A percentile compares a stretch with the other conserved stretches of the same genome.
These are phyloP conservation scores for Actinia tenebrosa DNA, from an alignment of 64 coral and sea anemone species.

Conservation along the genomic window DNA sequence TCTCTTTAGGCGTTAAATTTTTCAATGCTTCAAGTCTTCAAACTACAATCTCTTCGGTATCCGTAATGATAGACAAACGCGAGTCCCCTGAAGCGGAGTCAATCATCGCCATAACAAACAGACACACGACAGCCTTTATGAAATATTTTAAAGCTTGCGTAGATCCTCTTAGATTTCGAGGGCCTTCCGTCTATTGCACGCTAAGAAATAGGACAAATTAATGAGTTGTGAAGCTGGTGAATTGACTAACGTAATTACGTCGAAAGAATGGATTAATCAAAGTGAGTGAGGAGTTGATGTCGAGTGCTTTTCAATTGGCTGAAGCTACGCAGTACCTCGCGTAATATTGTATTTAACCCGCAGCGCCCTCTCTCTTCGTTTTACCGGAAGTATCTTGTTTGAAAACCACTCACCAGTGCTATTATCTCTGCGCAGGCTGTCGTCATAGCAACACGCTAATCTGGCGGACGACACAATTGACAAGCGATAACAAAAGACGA, in stretches of 20 bases:
- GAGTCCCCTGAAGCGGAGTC: background rate
- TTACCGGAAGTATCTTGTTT: slow-evolving; percentile 16
- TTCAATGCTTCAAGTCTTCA: background rate
- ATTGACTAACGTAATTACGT: background rate
- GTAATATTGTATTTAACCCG: slow-evolving; percentile 22
- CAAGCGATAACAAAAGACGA: slow-evolving; percentile 61
- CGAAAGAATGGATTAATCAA: background rate
- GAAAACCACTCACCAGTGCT: background rate
- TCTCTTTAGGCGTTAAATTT: background rate
- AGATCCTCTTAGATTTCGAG: background rate
- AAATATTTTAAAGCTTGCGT: background rate
- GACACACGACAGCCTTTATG: background rate
- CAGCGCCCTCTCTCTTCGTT: slow-evolving; percentile 8
- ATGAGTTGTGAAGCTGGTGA: background rate
- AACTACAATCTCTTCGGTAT: background rate
- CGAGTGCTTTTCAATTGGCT: background rate
- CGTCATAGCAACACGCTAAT: slow-evolving; percentile 36
- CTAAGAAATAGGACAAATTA: slow-evolving; percentile 2
- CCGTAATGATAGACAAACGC: background rate
- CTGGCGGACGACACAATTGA: slow-evolving; percentile 30
- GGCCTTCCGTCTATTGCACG: background rate
- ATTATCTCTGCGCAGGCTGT: slow-evolving; percentile 13
- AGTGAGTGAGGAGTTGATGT: background rate
- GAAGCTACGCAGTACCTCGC: background rate
- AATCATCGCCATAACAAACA: slow-evolving; percentile 25